phyloP scores from a whole-genome alignment of 2,797 vertebrate genomes.

The Enteromius thamalakanensis region DNA sequence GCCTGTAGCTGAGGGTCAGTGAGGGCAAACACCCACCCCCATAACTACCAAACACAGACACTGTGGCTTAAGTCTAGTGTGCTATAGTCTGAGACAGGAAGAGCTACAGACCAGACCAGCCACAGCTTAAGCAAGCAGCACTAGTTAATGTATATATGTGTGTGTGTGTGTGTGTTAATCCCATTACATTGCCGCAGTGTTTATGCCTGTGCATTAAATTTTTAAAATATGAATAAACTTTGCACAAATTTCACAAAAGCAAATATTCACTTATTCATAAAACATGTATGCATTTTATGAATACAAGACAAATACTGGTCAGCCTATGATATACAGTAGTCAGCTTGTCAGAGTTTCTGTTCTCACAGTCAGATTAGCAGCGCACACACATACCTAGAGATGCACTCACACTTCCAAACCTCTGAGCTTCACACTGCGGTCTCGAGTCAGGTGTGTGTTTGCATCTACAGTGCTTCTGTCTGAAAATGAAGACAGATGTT shows the following conservation, averaged over 20 bases:
- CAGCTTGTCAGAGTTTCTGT: constrained; percentile 41
- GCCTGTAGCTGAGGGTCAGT: constrained; percentile 28
- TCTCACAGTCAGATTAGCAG: constrained; percentile 55
- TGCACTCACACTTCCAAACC: constrained; percentile 32
- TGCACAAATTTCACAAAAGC: neutral
- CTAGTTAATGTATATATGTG: constrained; percentile 12
- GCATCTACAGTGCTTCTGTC: constrained; percentile 73
- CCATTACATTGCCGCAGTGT: constrained; percentile 36
- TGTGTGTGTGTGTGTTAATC: constrained; percentile 47
- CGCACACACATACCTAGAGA: constrained; percentile 2
- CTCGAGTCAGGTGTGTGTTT: constrained; percentile 58
- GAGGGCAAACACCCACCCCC: constrained; percentile 38
- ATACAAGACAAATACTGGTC: constrained; percentile 3
- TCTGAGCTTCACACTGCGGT: constrained; percentile 32
- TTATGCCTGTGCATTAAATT: constrained; percentile 25
- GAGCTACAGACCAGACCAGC: constrained; percentile 8
- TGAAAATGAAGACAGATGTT: constrained; percentile 80
- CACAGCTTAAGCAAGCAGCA: constrained; percentile 26
- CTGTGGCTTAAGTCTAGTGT: constrained; percentile 23
- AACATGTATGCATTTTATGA: neutral
- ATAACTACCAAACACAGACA: constrained; percentile 27
- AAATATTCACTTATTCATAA: neutral
- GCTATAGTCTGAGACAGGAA: constrained; percentile 15
- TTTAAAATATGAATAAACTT: neutral
- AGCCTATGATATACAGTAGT: constrained; percentile 1